Percentiles rank a stretch among this genome's conserved stretches.
Evolutionary conservation across 2,888 invertebrate species (phyloP).

Genomic region (Epinotia ramella): DNA sequence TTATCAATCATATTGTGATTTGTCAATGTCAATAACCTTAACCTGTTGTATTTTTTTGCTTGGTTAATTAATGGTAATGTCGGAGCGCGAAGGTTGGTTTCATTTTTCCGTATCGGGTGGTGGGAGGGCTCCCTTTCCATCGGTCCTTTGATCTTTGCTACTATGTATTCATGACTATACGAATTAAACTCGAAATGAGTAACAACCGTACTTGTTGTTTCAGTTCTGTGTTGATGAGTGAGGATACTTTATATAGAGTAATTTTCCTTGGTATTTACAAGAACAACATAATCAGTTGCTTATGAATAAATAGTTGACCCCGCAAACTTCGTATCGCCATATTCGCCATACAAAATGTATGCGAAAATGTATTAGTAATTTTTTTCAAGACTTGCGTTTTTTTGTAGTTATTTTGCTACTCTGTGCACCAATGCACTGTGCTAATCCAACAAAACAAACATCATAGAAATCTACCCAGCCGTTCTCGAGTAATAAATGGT

Average conservation of each 20-base stretch:
- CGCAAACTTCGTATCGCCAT: no score
- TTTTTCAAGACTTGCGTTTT: no score
- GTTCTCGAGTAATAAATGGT: no score
- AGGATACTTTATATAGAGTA: not conserved
- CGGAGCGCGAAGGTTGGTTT: slow-evolving; percentile 71
- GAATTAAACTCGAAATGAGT: slow-evolving; percentile 53
- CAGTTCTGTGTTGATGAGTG: not conserved
- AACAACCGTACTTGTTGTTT: slow-evolving; percentile 13
- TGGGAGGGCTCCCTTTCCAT: slow-evolving; percentile 54
- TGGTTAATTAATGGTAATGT: slow-evolving; percentile 82
- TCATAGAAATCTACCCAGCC: no score
- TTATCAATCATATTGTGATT: slow-evolving; percentile 3
- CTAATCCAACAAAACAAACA: no score
- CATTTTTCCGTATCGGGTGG: slow-evolving; percentile 69
- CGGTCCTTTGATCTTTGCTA: slow-evolving; percentile 64
- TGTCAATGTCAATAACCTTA: slow-evolving; percentile 37
- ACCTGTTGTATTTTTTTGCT: slow-evolving; percentile 63
- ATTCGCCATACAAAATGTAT: no score
- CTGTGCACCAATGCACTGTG: no score
- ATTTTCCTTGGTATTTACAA: not conserved
- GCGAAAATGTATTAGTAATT: no score
- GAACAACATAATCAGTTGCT: not conserved
- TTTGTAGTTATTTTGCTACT: no score
- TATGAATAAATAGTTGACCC: no score
- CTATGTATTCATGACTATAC: slow-evolving; percentile 53